Evolutionary conservation across 1,140 invertebrate species (phyloP).

Genomic region (Drosophila carrolli): DNA sequence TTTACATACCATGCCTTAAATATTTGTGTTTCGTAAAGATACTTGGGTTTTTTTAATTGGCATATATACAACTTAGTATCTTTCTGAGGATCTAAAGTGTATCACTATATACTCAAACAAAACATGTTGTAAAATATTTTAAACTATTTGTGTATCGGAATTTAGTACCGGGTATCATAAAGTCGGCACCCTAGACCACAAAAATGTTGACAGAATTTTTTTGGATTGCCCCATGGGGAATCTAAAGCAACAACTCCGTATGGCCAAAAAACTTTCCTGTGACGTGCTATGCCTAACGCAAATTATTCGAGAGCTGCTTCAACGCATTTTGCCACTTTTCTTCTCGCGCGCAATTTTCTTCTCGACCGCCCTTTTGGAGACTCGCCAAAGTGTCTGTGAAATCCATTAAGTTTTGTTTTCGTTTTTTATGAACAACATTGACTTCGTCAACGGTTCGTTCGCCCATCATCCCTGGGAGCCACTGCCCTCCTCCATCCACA

Average conservation of each 20-base stretch:
- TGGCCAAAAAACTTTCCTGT: constrained; percentile 45
- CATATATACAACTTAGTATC: too few species aligned
- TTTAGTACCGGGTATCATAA: not conserved
- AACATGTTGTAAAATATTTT: too few species aligned
- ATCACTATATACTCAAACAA: too few species aligned
- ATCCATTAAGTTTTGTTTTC: constrained; percentile 77
- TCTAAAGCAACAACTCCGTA: constrained; percentile 16
- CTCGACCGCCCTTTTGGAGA: constrained; percentile 62
- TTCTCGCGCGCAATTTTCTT: constrained; percentile 59
- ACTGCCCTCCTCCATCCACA: not conserved
- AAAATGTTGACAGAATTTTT: not conserved
- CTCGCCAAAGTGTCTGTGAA: constrained; percentile 69
- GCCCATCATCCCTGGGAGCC: constrained; percentile 4
- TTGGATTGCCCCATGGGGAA: constrained; percentile 11
- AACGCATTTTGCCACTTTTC: constrained; percentile 42
- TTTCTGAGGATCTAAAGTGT: too few species aligned
- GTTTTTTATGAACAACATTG: constrained; percentile 60
- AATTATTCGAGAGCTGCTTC: constrained; percentile 73
- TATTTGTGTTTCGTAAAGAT: too few species aligned
- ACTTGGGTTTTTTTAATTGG: too few species aligned
- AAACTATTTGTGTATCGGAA: too few species aligned
- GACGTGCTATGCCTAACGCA: constrained; percentile 56
- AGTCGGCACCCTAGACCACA: not conserved
- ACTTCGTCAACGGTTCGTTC: constrained; percentile 55
- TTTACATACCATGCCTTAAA: not conserved